Conservation (phyloP, 2,797 vertebrate genomes). For the Scyliorhinus canicula region DNA sequence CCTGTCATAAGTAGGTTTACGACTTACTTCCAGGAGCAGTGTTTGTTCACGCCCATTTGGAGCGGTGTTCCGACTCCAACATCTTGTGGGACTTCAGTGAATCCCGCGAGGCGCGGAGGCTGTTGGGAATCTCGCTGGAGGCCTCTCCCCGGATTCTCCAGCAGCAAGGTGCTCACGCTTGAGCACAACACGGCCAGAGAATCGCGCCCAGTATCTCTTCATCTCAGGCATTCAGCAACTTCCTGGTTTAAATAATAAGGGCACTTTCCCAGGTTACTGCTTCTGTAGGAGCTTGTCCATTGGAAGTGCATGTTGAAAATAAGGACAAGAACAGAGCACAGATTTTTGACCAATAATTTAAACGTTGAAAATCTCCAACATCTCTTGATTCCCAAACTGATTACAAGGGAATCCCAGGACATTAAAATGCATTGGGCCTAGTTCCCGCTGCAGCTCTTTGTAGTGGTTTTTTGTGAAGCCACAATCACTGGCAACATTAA, state of each 20-base stretch:
- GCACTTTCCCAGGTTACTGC: background rate
- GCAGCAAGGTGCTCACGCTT: no score
- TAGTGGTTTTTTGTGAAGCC: slow-evolving; percentile 90
- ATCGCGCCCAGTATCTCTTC: background rate
- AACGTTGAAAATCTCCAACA: background rate
- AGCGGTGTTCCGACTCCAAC: no score
- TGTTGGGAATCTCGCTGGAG: no score
- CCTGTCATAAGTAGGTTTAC: no score
- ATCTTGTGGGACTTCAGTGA: no score
- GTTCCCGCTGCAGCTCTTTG: slow-evolving; percentile 76
- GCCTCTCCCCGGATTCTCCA: no score
- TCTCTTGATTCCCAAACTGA: slow-evolving; percentile 91
- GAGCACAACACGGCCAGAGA: no score
- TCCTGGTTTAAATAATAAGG: background rate
- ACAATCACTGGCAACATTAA: slow-evolving; percentile 91
- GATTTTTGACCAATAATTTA: background rate
- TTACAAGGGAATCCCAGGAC: slow-evolving; percentile 94
- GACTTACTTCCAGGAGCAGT: no score
- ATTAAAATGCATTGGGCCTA: slow-evolving; percentile 85
- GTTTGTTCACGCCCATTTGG: no score
- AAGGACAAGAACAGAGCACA: background rate
- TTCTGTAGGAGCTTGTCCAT: background rate
- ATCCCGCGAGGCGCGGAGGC: no score
- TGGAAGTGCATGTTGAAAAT: background rate
- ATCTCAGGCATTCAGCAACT: background rate